Evolutionary conservation across 2,797 vertebrate species (phyloP).

Genomic region (Carapus acus): DNA sequence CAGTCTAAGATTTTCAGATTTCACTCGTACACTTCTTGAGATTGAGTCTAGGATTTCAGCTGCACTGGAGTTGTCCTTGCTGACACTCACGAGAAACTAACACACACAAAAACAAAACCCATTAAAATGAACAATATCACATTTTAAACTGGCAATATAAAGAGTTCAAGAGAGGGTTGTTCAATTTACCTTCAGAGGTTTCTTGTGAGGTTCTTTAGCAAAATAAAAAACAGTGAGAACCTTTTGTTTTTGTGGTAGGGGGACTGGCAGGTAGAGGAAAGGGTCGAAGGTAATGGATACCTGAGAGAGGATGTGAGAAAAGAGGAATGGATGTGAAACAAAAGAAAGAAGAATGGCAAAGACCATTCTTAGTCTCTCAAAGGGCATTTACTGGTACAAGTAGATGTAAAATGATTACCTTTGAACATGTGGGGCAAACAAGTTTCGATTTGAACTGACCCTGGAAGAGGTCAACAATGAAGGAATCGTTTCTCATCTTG

Average conservation of each 20-base stretch:
- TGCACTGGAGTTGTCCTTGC: constrained; percentile 93
- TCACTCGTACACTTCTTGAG: constrained; percentile 83
- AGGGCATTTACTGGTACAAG: neutral
- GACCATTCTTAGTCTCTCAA: too few species aligned
- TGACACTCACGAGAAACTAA: constrained; percentile 94
- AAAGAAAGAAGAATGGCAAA: neutral
- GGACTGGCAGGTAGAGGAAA: constrained; percentile 95
- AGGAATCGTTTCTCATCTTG: constrained; percentile 98
- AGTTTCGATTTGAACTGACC: constrained; percentile 99
- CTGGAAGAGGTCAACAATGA: constrained; percentile 97
- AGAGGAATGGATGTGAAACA: neutral
- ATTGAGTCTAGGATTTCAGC: constrained; percentile 90
- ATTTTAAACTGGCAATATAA: neutral
- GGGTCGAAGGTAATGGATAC: constrained; percentile 99
- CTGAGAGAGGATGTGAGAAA: constrained; percentile 58
- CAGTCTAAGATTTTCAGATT: constrained; percentile 88
- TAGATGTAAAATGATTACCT: too few species aligned
- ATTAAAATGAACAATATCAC: constrained; percentile 7
- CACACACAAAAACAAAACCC: constrained; percentile 22
- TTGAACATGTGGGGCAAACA: constrained; percentile 94
- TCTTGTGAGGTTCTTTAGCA: constrained; percentile 94
- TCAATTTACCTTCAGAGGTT: constrained; percentile 87
- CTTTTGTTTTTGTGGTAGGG: constrained; percentile 97
- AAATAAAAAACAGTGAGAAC: constrained; percentile 94
- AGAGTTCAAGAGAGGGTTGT: neutral